Base-by-base conservation (phyloP, 2,888 invertebrate genomes). In the Philereme transversata region DNA sequence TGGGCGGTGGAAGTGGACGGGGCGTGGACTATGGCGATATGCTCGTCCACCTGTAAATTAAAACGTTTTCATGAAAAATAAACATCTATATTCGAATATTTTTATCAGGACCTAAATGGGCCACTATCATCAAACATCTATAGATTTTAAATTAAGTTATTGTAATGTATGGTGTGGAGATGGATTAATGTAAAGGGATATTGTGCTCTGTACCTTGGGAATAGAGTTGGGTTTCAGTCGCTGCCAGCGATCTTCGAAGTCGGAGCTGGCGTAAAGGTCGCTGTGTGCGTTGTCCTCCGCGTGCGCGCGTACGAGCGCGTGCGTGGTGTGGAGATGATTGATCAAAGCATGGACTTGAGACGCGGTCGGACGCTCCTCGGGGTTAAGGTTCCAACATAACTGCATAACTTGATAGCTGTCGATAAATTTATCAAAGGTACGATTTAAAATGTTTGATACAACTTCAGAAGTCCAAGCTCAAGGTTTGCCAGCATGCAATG, bases 161-260 rank as follows among this genome's bases (percentile, higher is more conserved):
- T 22, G 22, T 22, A 22, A 22, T 10, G 5, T 46, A 46, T 46
- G 6, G 22, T 5, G 8, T 33, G 5, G n/a, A 51, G 22, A 6
- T 51, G 3, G 22, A 2, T 2, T 22, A 22, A 22, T 22, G 22
- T 40, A 40, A 8, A 40, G 6, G 40, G 8, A 40, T 7, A 40
- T 40, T 40, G 7, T 40, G 40, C 7, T 40, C 8, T 40, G 40
- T 40, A 93, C 79, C 71, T 93, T 93, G 22, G 93, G 93, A 22
- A 94, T 93, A 44, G 89, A 84, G 81, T 96, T 96, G 10, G 96
- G 95, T 78, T 94, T 95, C 67, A 95, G 92, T 34, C 90, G 91
- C 71, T 95, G 94, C 96, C 97, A 97, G 57, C 96, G 93, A 47
- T 93, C 93, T 73, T 96, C 96, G 79, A 97, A 97, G 80, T 96